Conservation (phyloP, 37 sponge, comb jelly and placozoan species). For the Haliclona indistincta region DNA sequence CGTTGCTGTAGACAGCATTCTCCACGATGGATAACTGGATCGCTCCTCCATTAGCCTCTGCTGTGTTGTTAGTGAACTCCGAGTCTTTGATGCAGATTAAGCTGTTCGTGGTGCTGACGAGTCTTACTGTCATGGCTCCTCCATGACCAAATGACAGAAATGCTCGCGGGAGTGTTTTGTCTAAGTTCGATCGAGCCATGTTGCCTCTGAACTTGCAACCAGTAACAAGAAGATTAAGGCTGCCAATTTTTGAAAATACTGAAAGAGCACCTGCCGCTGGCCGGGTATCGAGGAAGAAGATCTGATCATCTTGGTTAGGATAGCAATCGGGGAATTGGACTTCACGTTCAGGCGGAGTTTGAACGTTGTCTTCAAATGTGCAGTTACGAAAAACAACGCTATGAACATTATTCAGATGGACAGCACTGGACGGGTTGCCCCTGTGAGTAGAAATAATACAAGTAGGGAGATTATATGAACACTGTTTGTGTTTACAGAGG, state of each 20-base stretch:
- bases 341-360: background rate
- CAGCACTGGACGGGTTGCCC: background rate
- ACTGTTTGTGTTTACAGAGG: background rate
- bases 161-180: background rate
- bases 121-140: constrained; percentile 43
- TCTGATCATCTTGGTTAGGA: background rate
- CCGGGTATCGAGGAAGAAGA: constrained; percentile 21
- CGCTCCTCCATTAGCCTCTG: constrained; percentile 55
- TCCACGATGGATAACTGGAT: constrained; percentile 34
- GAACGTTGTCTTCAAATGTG: background rate
- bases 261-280: constrained; percentile 56
- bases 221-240: background rate
- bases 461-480: background rate
- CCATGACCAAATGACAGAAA: constrained; percentile 46
- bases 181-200: constrained; percentile 14
- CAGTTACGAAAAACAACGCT: constrained; percentile 2
- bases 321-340: background rate
- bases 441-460: background rate
- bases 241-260: constrained; percentile 3
- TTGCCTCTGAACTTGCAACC: constrained; percentile 31
- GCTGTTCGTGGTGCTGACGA: constrained; percentile 4
- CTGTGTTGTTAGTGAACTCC: constrained; percentile 40
- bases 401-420: background rate
- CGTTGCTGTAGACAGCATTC: background rate
- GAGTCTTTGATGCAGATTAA: constrained; percentile 32